Conservation (phyloP, 1,140 invertebrate species). For the Ceratosolen fusciceps region DNA sequence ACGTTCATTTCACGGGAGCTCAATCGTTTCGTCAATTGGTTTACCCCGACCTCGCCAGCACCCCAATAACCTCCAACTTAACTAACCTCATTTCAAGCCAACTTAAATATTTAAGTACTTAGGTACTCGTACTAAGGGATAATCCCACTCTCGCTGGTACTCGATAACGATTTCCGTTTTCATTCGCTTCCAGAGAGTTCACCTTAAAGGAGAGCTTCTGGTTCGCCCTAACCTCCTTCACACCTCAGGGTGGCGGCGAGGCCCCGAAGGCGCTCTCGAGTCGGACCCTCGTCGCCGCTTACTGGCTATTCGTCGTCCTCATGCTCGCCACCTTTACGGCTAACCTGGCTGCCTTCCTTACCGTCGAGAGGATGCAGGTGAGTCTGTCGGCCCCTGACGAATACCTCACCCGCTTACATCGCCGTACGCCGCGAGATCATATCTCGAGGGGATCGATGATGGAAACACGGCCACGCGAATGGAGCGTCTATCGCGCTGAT, state of each 20-base stretch:
- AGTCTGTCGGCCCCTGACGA: background rate
- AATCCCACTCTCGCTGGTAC: too few species aligned
- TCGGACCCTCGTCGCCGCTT: constrained; percentile 88
- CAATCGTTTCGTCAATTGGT: too few species aligned
- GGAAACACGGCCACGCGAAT: background rate
- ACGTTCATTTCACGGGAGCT: too few species aligned
- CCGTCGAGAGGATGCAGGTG: constrained; percentile 95
- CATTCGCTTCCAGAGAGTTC: constrained; percentile 77
- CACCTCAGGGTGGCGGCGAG: constrained; percentile 91
- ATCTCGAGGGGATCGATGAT: background rate
- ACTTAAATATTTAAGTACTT: too few species aligned
- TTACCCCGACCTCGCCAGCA: too few species aligned
- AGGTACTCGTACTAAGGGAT: too few species aligned
- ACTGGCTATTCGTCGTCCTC: constrained; percentile 93
- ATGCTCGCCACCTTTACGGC: constrained; percentile 97
- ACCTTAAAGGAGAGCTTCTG: constrained; percentile 92
- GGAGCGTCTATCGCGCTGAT: background rate
- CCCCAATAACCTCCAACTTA: too few species aligned
- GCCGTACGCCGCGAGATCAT: background rate
- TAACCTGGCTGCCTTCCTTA: constrained; percentile 96
- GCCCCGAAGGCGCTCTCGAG: constrained; percentile 88
- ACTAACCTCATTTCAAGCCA: too few species aligned
- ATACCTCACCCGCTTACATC: background rate
- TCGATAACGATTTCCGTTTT: too few species aligned
- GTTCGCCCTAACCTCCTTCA: constrained; percentile 94